Percentiles rank a stretch among this genome's conserved stretches.
Conservation (phyloP, 2,797 vertebrate genomes). For the Peromyscus melanophrys region DNA sequence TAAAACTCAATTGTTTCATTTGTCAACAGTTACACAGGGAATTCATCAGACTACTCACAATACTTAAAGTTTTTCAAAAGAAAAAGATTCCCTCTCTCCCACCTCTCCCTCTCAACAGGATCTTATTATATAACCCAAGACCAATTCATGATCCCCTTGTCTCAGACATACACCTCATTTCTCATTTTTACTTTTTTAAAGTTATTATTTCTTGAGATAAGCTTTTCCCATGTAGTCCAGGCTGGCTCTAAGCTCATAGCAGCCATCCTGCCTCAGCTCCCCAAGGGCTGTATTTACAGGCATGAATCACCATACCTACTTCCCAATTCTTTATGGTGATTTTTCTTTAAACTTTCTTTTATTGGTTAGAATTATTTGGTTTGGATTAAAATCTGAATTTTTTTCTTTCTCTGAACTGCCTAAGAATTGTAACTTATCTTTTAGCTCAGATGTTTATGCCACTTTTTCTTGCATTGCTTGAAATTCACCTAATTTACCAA, state of each 20-base stretch:
- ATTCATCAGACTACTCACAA: background rate
- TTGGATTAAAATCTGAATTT: conserved; percentile 54
- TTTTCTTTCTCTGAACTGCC: background rate
- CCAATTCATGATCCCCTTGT: background rate
- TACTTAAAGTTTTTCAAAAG: conserved; percentile 38
- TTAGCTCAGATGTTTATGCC: background rate
- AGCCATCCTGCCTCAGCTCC: background rate
- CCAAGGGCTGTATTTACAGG: background rate
- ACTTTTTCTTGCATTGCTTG: conserved; percentile 49
- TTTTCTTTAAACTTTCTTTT: conserved; percentile 37
- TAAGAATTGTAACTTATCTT: conserved; percentile 51
- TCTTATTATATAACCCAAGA: background rate
- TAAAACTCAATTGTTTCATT: conserved; percentile 3
- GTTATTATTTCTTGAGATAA: background rate
- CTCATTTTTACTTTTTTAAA: background rate
- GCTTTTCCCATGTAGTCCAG: background rate
- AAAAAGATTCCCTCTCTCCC: background rate
- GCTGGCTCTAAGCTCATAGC: background rate
- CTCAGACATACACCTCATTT: background rate
- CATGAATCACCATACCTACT: background rate
- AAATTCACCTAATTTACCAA: background rate
- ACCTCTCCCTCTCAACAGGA: background rate
- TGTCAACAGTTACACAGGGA: background rate
- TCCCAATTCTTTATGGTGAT: background rate
- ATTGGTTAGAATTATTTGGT: conserved; percentile 35